phyloP scores from a whole-genome alignment of 2,888 invertebrate species.

The Pterostichus niger region DNA sequence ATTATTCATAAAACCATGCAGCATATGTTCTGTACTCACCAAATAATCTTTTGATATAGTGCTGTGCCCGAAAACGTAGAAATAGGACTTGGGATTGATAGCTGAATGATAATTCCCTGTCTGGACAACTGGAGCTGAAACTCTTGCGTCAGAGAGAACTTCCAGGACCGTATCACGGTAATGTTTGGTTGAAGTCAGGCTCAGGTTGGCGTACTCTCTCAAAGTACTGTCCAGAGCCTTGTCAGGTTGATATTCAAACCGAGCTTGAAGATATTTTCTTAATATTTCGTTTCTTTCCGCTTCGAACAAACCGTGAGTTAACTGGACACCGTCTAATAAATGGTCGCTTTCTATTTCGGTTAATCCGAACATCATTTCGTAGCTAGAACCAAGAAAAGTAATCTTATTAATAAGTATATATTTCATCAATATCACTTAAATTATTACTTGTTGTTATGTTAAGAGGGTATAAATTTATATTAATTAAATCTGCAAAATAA shows the following conservation, averaged over 20 bases:
- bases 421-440: too few relatives aligned
- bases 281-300: conserved; percentile 88
- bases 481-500: too few relatives aligned
- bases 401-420: not conserved
- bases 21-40: conserved; percentile 38
- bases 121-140: conserved; percentile 89
- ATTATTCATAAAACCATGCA: conserved; percentile 9
- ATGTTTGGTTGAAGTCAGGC: conserved; percentile 69
- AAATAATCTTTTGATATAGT: conserved; percentile 80
- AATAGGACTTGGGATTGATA: conserved; percentile 88
- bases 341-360: conserved; percentile 91
- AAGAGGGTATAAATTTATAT: too few relatives aligned
- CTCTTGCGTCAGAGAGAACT: conserved; percentile 92
- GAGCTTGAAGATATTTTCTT: conserved; percentile 87
- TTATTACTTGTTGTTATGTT: too few relatives aligned
- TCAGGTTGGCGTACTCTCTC: conserved; percentile 79
- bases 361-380: conserved; percentile 92
- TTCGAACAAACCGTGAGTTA: conserved; percentile 87
- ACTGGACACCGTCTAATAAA: conserved; percentile 84
- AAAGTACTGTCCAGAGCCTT: conserved; percentile 82
- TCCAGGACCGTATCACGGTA: conserved; percentile 88
- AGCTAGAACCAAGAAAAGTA: conserved; percentile 78
- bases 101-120: conserved; percentile 88
- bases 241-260: conserved; percentile 88
- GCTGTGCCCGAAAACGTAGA: conserved; percentile 93